phyloP scores from a whole-genome alignment of 2,113 vertebrate species.

The Dermatemys mawii region DNA sequence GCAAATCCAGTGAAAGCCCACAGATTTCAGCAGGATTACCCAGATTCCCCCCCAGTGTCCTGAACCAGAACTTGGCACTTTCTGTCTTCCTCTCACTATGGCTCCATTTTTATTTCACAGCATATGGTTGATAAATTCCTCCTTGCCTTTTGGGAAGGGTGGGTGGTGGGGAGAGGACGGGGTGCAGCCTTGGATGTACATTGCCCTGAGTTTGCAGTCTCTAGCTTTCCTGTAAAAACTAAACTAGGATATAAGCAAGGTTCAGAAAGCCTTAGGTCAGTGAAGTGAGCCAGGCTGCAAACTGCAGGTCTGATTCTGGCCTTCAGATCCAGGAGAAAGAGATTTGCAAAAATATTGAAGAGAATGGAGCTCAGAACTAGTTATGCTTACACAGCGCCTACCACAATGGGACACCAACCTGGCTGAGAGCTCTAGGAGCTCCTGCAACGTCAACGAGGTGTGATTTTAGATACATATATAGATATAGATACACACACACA shows the following conservation, averaged over 20 bases:
- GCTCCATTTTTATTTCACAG: conserved; percentile 28
- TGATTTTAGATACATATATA: not conserved
- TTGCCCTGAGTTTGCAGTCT: not conserved
- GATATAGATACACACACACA: not conserved
- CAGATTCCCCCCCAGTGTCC: not conserved
- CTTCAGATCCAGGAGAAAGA: not conserved
- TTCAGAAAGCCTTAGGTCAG: not conserved
- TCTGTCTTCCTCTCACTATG: not conserved
- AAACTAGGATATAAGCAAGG: not conserved
- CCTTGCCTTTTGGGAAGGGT: conserved; percentile 1
- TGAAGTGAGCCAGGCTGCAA: not conserved
- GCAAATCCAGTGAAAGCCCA: not conserved
- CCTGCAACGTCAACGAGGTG: not conserved
- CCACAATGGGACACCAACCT: not conserved
- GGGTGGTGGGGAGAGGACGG: too few relatives aligned
- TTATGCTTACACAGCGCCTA: not conserved
- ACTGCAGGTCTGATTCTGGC: conserved; percentile 7
- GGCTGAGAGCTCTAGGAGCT: not conserved
- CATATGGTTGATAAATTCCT: not conserved
- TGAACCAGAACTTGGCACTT: not conserved
- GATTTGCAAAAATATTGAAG: not conserved
- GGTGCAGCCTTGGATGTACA: not conserved
- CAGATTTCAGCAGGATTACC: not conserved
- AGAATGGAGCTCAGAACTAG: conserved; percentile 34
- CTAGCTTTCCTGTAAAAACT: not conserved